Percentiles rank a stretch among this genome's conserved stretches.
Evolutionary conservation across 2,888 invertebrate genomes (phyloP).

Genomic region (Holacanthella duospinosa): DNA sequence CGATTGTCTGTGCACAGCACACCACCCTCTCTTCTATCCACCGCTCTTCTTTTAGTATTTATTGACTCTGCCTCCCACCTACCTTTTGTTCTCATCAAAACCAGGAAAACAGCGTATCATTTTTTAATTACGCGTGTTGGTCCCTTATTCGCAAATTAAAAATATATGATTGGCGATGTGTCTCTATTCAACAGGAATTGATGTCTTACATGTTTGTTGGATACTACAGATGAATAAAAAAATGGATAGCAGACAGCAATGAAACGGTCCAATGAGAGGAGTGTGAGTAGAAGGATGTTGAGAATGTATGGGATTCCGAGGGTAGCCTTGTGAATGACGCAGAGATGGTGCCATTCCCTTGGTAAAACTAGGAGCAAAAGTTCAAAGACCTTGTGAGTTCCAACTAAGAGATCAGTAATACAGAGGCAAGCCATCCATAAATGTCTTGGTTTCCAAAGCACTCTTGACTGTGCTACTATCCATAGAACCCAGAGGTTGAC

Average conservation of each 20-base stretch:
- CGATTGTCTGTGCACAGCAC: no score
- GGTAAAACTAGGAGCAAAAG: slow-evolving; percentile 28
- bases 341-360: slow-evolving; percentile 9
- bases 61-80: no score
- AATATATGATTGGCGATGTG: no score
- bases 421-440: slow-evolving; percentile 38
- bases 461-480: slow-evolving; percentile 34
- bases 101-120: no score
- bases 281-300: slow-evolving; percentile 35
- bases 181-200: no score
- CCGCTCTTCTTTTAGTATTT: no score
- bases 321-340: slow-evolving; percentile 18
- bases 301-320: slow-evolving; percentile 35
- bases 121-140: no score
- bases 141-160: no score
- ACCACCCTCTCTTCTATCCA: no score
- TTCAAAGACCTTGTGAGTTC: slow-evolving; percentile 34
- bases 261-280: slow-evolving; percentile 36
- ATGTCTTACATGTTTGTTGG: slow-evolving; percentile 33
- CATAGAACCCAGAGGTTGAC: slow-evolving; percentile 33
- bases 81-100: no score
- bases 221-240: slow-evolving; percentile 33
- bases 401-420: slow-evolving; percentile 36
- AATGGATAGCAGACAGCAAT: slow-evolving; percentile 37
- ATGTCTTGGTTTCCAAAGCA: slow-evolving; percentile 37